phyloP scores from a whole-genome alignment of 2,888 invertebrate species.

The Leptinotarsa juncta region DNA sequence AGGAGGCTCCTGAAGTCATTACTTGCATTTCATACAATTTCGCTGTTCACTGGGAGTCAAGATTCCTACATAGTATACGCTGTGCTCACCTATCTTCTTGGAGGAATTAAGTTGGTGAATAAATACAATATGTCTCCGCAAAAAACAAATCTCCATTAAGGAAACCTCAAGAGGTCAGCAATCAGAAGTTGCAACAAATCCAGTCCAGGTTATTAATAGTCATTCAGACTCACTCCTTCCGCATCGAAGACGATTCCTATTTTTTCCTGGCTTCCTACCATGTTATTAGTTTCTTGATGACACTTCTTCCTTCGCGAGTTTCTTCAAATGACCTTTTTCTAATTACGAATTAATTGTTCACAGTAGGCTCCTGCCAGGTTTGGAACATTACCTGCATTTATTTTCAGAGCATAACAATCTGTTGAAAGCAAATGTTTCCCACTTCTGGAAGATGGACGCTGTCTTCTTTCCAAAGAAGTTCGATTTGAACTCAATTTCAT shows the following conservation, averaged over 20 bases:
- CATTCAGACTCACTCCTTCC: background rate
- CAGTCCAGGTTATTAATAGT: background rate
- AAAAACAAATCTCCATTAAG: no score
- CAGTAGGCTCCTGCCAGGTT: background rate
- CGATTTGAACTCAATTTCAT: background rate
- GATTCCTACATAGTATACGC: no score
- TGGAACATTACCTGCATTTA: background rate
- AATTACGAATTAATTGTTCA: background rate
- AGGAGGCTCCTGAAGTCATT: no score
- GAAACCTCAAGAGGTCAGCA: no score
- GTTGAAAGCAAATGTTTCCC: background rate
- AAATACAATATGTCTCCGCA: no score
- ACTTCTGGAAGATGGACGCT: background rate
- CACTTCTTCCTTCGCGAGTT: constrained; percentile 13
- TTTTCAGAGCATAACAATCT: background rate
- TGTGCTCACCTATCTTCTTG: no score
- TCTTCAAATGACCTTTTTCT: constrained; percentile 2
- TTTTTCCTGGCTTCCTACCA: background rate
- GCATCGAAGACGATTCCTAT: background rate
- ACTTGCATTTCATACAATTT: no score
- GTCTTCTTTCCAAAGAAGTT: background rate
- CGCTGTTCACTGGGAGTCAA: no score
- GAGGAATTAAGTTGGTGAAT: no score
- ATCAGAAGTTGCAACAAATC: background rate
- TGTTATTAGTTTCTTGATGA: background rate